A percentile compares a stretch with the other conserved stretches of the same genome.
Conservation (phyloP, 2,797 vertebrate species). For the Premnoplex brunnescens region DNA sequence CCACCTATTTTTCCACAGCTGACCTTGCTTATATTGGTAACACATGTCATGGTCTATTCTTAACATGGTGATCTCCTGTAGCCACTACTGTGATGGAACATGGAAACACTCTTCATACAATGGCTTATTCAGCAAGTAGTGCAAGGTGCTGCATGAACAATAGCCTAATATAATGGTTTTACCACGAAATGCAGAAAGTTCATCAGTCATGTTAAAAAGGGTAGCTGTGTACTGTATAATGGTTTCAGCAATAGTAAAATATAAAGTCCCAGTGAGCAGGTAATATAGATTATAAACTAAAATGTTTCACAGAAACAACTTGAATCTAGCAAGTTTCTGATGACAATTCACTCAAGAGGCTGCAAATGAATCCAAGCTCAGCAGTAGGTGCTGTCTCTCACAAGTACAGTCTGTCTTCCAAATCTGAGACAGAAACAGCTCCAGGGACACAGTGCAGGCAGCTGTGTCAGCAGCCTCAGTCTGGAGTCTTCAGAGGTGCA, state of each 20-base stretch:
- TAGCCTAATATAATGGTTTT: neutral
- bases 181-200: neutral
- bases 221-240: neutral
- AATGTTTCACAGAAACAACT: neutral
- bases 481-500: neutral
- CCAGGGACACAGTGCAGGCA: neutral
- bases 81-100: neutral
- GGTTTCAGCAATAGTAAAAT: neutral
- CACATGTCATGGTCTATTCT: fast-evolving
- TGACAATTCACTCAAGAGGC: neutral
- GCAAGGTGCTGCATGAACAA: neutral
- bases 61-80: neutral
- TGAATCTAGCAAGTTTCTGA: neutral
- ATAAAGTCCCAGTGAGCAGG: neutral
- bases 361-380: neutral
- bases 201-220: neutral
- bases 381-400: neutral
- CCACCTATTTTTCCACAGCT: neutral
- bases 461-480: neutral
- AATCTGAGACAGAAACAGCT: neutral
- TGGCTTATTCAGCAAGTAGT: neutral
- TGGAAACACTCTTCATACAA: neutral
- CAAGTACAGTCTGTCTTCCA: neutral
- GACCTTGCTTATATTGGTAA: neutral
- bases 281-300: neutral